A percentile compares a stretch with the other conserved stretches of the same genome.
phyloP scores from a whole-genome alignment of 2,888 invertebrate genomes.

The Cordilura impudica region DNA sequence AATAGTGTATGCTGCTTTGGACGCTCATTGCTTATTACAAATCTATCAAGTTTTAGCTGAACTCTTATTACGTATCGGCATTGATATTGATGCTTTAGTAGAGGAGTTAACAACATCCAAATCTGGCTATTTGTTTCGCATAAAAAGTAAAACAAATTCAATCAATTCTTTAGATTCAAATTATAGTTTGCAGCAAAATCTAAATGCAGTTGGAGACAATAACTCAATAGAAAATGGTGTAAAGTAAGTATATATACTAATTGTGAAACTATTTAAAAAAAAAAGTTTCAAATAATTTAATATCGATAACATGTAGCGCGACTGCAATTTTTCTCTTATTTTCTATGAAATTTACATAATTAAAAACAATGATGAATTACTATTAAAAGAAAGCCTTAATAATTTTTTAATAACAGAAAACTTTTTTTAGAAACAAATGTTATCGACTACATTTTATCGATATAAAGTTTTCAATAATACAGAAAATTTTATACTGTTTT shows the following conservation, averaged over 20 bases:
- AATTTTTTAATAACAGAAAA: too few relatives aligned
- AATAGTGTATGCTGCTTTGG: constrained; percentile 90
- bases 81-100: constrained; percentile 67
- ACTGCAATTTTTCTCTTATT: too few relatives aligned
- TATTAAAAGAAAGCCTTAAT: too few relatives aligned
- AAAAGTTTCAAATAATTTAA: neutral
- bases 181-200: constrained; percentile 22
- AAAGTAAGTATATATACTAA: constrained; percentile 40
- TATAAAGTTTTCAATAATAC: too few relatives aligned
- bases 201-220: neutral
- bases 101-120: constrained; percentile 65
- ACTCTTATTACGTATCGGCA: constrained; percentile 71
- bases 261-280: too few relatives aligned
- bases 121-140: constrained; percentile 61
- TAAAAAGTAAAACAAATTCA: constrained; percentile 40
- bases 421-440: too few relatives aligned
- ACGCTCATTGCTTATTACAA: constrained; percentile 91
- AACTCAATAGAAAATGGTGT: neutral
- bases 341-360: too few relatives aligned
- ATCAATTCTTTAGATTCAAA: neutral
- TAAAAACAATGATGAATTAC: too few relatives aligned
- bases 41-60: constrained; percentile 83
- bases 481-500: too few relatives aligned
- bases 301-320: too few relatives aligned
- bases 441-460: too few relatives aligned